These are phyloP conservation scores for Arvicanthis niloticus DNA, from an alignment of 2,113 vertebrate genomes.

Conservation along the genomic window DNA sequence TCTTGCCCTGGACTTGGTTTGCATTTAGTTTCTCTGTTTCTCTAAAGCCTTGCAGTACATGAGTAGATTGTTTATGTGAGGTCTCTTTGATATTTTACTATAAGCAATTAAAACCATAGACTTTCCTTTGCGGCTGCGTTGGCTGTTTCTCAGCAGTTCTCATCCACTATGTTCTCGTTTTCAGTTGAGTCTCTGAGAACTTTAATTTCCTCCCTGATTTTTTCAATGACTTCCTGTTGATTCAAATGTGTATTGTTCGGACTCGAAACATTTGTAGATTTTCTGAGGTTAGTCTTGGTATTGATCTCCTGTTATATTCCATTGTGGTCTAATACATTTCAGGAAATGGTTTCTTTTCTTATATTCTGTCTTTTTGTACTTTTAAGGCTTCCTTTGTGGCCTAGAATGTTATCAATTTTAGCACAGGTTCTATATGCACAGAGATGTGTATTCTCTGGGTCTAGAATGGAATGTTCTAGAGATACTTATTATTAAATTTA, in stretches of 20 bases:
- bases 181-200: background rate
- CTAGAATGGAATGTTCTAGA: background rate
- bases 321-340: background rate
- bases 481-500: background rate
- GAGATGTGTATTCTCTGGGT: background rate
- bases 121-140: background rate
- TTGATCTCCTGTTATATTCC: background rate
- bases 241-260: background rate
- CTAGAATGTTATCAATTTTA: background rate
- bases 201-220: constrained; percentile 7
- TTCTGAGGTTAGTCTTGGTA: background rate
- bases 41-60: background rate
- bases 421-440: background rate
- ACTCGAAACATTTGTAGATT: background rate
- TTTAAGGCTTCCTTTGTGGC: background rate
- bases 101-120: background rate
- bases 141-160: background rate
- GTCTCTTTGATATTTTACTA: background rate
- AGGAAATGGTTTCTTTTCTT: background rate
- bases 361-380: background rate
- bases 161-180: background rate
- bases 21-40: background rate
- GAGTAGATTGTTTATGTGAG: background rate
- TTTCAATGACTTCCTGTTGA: background rate
- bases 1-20: background rate